Base-by-base conservation (phyloP, 1,140 invertebrate genomes). In the Drosophila parvula region DNA sequence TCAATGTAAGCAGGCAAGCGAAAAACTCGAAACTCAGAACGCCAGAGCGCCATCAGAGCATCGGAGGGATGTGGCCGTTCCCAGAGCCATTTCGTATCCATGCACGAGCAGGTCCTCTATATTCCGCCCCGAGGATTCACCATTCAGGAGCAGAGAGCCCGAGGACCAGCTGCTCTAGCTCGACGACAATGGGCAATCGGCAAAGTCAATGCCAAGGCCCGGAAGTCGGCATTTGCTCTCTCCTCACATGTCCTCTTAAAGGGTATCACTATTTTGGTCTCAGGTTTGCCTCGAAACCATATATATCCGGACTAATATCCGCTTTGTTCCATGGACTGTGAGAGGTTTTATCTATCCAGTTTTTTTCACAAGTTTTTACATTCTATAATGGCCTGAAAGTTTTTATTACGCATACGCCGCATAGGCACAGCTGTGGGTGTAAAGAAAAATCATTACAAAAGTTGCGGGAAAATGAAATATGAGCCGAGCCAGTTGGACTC, bases 181-280 rank as follows among this genome's bases (percentile, higher is more conserved):
- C 53, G 58, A 81, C 79, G 61, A 81, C 79, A 74, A 81, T 62
- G 62, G 78, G 57, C 78, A 71, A 81, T 77, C 64, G 71, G 76
- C 79, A 78, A 81, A 68, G 79, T 62, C 73, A 81, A 81, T 65
- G 79, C 77, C 69, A 75, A 16, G 47, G 43, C 51, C 50, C 68
- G 65, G 65, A 69, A 53, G 67, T 63, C 30, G 53, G 41, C 57
- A 75, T 48, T 59, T 53, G 56, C 53, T 22, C 69, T 36, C 7
- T 28, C 12, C 7, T 22, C 41, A 18, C 34, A 59, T 30, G 47
- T 27, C n/a, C 62, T 62, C 36, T 14, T 10, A 11, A 0, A 12
- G 57, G 40, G 62, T 28, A 44, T 41, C 16, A 8, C 18, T 11
- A 18, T 18, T 41, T 10, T n/a, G 16, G 14, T 3, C 12, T 18